Evolutionary conservation across 2,797 vertebrate species (phyloP).

Genomic region (Uromys caudimaculatus): DNA sequence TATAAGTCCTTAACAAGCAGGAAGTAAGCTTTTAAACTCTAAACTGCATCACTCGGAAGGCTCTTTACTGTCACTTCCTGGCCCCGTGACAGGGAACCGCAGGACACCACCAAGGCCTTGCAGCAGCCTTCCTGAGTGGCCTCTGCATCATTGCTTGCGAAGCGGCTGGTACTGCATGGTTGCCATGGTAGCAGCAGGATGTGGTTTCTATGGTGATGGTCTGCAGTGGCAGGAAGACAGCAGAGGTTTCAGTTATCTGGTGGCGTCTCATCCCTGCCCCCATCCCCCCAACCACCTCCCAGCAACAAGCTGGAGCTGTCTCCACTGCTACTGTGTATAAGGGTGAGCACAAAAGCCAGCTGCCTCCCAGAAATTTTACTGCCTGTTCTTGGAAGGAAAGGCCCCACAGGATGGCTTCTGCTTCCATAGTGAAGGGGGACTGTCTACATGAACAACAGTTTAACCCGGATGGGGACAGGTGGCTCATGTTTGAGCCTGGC

Average conservation of each 20-base stretch:
- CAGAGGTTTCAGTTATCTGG: constrained; percentile 80
- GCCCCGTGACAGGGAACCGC: constrained; percentile 62
- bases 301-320: background rate
- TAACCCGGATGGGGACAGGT: background rate
- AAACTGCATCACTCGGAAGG: constrained; percentile 20
- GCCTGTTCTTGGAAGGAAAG: background rate
- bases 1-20: constrained; percentile 15
- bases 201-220: constrained; percentile 93
- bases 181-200: constrained; percentile 91
- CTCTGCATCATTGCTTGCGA: constrained; percentile 83
- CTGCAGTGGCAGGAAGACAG: constrained; percentile 83
- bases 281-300: background rate
- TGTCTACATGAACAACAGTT: background rate
- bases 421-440: background rate
- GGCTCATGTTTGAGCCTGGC: background rate
- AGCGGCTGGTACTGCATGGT: constrained; percentile 85
- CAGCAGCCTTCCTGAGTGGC: constrained; percentile 73
- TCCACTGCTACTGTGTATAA: background rate
- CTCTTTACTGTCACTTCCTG: constrained; percentile 53
- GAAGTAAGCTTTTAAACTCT: constrained; percentile 44
- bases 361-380: background rate
- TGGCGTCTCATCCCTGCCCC: background rate
- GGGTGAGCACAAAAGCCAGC: background rate
- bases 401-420: background rate
- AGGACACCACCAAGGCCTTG: constrained; percentile 59